phyloP scores from a whole-genome alignment of 64 coral and sea anemone species.

The Acropora tenuis region DNA sequence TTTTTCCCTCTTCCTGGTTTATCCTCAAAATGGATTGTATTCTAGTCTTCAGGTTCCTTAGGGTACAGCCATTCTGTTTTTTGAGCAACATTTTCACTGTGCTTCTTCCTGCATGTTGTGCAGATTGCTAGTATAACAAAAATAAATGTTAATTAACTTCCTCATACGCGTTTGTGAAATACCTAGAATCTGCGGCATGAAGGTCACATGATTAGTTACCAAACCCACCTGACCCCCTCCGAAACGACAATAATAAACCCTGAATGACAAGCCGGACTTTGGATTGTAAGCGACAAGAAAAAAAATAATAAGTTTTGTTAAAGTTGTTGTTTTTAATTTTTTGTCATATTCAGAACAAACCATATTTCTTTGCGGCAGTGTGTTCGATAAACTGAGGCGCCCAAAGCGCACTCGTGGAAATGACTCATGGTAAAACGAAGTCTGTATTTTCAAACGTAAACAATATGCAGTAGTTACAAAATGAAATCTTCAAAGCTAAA shows the following conservation, averaged over 20 bases:
- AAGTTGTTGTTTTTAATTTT: neutral
- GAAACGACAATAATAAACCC: neutral
- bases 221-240: neutral
- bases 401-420: conserved; percentile 1
- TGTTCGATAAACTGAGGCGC: neutral
- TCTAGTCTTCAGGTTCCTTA: conserved; percentile 13
- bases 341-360: too few relatives aligned
- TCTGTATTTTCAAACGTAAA: neutral
- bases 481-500: too few relatives aligned
- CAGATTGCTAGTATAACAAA: neutral
- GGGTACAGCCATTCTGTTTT: conserved; percentile 29
- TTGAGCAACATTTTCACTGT: neutral
- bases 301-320: neutral
- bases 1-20: neutral
- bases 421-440: neutral
- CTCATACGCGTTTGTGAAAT: neutral
- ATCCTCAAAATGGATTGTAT: neutral
- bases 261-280: neutral
- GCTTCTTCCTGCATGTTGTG: conserved; percentile 21
- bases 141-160: conserved; percentile 7
- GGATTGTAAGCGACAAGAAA: neutral
- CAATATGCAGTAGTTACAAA: too few relatives aligned
- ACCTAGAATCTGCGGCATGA: neutral
- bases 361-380: too few relatives aligned
- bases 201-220: neutral